Evolutionary conservation across 2,113 vertebrate species (phyloP).

Genomic region (Equus quagga): DNA sequence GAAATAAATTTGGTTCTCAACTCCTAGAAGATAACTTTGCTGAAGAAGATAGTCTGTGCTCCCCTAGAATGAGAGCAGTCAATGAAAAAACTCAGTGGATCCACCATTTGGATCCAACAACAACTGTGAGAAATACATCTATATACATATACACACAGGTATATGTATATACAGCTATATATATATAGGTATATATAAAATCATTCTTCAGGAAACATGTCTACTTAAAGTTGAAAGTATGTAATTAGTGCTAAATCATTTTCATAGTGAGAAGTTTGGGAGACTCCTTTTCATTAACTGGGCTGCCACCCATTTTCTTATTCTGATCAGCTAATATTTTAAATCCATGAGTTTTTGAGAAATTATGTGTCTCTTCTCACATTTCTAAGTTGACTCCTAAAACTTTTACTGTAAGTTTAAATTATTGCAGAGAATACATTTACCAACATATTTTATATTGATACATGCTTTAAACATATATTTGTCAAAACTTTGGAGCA

Average conservation of each 20-base stretch:
- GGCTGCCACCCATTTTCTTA: neutral
- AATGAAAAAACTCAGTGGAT: neutral
- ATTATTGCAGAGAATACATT: neutral
- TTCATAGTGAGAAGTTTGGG: neutral
- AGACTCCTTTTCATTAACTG: neutral
- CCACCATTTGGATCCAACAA: neutral
- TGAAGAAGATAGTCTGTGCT: neutral
- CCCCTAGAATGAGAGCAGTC: neutral
- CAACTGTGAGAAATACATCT: accelerated
- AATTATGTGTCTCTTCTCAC: neutral
- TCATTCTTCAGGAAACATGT: neutral
- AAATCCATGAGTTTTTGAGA: slow-evolving; percentile 10
- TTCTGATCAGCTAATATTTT: neutral
- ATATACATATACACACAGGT: neutral
- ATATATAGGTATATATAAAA: neutral
- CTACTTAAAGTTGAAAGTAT: neutral
- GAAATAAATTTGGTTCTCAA: slow-evolving; percentile 6
- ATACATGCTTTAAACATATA: slow-evolving; percentile 2
- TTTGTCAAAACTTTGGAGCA: slow-evolving; percentile 18
- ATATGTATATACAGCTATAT: no score
- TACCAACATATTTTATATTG: neutral
- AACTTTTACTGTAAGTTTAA: slow-evolving; percentile 20
- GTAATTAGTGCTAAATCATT: neutral
- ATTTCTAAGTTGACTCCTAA: slow-evolving; percentile 24
- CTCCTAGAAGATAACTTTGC: neutral